Evolutionary conservation across 2,113 vertebrate genomes (phyloP).

Genomic region (Origma solitaria): DNA sequence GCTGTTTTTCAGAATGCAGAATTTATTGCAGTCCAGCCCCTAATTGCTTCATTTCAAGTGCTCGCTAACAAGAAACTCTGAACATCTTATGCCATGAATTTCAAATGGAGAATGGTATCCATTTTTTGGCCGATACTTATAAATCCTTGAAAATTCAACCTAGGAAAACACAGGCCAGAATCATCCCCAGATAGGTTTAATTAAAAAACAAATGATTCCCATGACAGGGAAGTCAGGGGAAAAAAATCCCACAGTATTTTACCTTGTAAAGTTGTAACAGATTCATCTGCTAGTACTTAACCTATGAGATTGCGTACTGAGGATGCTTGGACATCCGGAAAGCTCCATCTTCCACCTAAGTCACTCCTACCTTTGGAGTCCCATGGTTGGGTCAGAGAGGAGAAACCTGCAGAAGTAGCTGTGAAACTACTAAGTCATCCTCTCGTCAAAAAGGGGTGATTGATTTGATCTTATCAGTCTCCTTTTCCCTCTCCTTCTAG

Average conservation of each 20-base stretch:
- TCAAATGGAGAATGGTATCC: not conserved
- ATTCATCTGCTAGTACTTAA: not conserved
- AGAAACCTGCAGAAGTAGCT: not conserved
- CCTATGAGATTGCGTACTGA: not conserved
- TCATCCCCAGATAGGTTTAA: not conserved
- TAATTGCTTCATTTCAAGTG: not conserved
- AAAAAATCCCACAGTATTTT: not conserved
- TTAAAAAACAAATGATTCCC: not conserved
- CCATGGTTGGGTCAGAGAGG: not conserved
- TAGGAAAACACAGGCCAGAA: not conserved
- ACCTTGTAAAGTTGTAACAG: not conserved
- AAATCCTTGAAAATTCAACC: not conserved
- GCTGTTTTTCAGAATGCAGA: not conserved
- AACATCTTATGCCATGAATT: not conserved
- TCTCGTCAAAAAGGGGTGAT: not conserved
- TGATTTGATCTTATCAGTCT: not conserved
- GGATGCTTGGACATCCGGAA: not conserved
- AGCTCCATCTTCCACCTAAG: not conserved
- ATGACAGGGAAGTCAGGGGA: rapidly evolving
- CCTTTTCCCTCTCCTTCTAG: not conserved
- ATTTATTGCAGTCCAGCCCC: not conserved
- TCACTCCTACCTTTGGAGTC: not conserved
- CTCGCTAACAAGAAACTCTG: not conserved
- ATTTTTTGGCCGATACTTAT: not conserved
- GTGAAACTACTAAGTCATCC: not conserved